phyloP scores from a whole-genome alignment of 1,140 invertebrate genomes.

The Platorchestia sp. region DNA sequence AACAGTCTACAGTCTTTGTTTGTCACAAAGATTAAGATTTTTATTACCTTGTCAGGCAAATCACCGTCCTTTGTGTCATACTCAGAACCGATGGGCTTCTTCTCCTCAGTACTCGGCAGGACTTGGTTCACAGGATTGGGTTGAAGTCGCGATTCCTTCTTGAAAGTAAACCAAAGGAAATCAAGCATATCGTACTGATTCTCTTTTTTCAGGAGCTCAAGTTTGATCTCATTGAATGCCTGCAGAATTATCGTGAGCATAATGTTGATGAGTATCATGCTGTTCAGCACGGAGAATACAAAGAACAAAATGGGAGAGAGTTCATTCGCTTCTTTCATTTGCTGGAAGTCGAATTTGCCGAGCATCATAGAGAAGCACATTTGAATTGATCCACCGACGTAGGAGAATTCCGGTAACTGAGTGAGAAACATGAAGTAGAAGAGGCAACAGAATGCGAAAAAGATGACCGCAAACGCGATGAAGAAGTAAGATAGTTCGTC shows the following conservation, averaged over 20 bases:
- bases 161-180: conserved; percentile 38
- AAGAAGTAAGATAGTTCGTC: conserved; percentile 57
- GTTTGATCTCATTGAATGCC: conserved; percentile 71
- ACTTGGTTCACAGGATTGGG: conserved; percentile 48
- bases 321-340: conserved; percentile 71
- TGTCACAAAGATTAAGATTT: not conserved
- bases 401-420: conserved; percentile 41
- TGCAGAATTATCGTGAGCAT: conserved; percentile 76
- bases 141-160: conserved; percentile 18
- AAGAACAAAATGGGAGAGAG: conserved; percentile 74
- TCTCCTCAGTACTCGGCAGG: not conserved
- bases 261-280: conserved; percentile 75
- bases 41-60: conserved; percentile 57
- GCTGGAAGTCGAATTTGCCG: conserved; percentile 70
- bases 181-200: conserved; percentile 54
- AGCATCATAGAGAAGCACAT: conserved; percentile 57
- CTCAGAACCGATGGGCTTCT: not conserved
- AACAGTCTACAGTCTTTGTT: not conserved
- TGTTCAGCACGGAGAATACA: conserved; percentile 73
- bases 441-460: conserved; percentile 55
- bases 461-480: conserved; percentile 56
- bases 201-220: conserved; percentile 41
- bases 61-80: conserved; percentile 24
- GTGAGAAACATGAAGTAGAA: conserved; percentile 59
- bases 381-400: conserved; percentile 46